A percentile compares a stretch with the other conserved stretches of the same genome.
These are phyloP conservation scores for Acleris literana DNA, from an alignment of 2,888 invertebrate genomes.

Conservation along the genomic window DNA sequence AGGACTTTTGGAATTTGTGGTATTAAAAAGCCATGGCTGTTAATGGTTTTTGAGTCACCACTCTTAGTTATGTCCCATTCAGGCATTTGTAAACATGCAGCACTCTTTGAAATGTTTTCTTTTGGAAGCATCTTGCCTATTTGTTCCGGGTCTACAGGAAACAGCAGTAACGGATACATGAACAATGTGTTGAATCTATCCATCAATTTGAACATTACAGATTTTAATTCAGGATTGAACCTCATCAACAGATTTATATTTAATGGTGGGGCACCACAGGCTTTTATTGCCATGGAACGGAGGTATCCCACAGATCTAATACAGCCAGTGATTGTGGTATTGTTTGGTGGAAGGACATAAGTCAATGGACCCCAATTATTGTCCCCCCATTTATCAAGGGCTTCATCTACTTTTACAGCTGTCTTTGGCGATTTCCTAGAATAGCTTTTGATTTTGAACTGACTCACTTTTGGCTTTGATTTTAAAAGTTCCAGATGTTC, in stretches of 20 bases:
- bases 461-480: slow-evolving; percentile 40
- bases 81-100: too few relatives aligned
- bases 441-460: slow-evolving; percentile 60
- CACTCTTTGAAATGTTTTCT: background rate
- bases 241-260: slow-evolving; percentile 48
- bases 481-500: slow-evolving; percentile 51
- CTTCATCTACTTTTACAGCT: slow-evolving; percentile 38
- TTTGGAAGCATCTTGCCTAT: background rate
- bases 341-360: slow-evolving; percentile 66
- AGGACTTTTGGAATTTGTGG: too few relatives aligned
- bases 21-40: too few relatives aligned
- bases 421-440: slow-evolving; percentile 52
- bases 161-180: slow-evolving; percentile 67
- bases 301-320: slow-evolving; percentile 57
- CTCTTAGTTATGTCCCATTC: too few relatives aligned
- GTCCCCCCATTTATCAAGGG: slow-evolving; percentile 63
- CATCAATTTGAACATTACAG: slow-evolving; percentile 51
- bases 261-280: slow-evolving; percentile 22
- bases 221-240: slow-evolving; percentile 52
- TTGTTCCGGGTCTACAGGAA: slow-evolving; percentile 49
- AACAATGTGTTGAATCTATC: slow-evolving; percentile 63
- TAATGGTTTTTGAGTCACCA: too few relatives aligned
- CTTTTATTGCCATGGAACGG: slow-evolving; percentile 36
- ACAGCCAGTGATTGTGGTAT: slow-evolving; percentile 64
- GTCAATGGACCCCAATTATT: slow-evolving; percentile 41